Conservation (phyloP, 2,797 vertebrate species). For the Mormyrus proboscirostris region DNA sequence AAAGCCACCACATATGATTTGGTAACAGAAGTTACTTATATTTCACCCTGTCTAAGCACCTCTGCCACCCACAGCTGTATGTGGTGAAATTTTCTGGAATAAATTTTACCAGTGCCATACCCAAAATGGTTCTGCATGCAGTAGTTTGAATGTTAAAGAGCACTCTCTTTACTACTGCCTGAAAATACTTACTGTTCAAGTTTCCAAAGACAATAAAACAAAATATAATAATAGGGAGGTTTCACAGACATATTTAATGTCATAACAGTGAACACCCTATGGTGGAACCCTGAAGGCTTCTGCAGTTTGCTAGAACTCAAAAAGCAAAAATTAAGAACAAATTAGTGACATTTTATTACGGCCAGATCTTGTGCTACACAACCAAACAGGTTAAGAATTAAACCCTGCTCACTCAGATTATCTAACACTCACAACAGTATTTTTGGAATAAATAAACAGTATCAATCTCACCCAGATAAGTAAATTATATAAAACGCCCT, state of each 20-base stretch:
- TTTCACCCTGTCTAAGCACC: constrained; percentile 29
- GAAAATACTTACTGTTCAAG: neutral
- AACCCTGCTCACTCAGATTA: neutral
- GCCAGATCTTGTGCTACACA: constrained; percentile 48
- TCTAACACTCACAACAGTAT: neutral
- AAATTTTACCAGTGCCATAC: constrained; percentile 42
- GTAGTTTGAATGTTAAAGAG: constrained; percentile 11
- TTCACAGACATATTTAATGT: constrained; percentile 26
- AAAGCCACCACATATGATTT: constrained; percentile 1
- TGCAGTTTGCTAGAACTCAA: constrained; percentile 33
- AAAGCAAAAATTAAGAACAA: constrained; percentile 31
- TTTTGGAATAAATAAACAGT: neutral
- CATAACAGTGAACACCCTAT: constrained; percentile 7
- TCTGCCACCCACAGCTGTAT: constrained; percentile 29
- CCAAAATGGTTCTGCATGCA: constrained; percentile 43
- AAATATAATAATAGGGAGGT: neutral
- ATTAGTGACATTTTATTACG: constrained; percentile 42
- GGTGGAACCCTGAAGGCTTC: constrained; percentile 26
- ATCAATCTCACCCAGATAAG: neutral
- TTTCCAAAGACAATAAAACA: neutral
- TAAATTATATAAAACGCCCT: neutral
- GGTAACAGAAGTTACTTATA: constrained; percentile 26
- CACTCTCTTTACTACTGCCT: neutral
- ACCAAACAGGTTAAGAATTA: constrained; percentile 45
- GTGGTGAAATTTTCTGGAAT: constrained; percentile 29